These are phyloP conservation scores for Gallinago paraguaiae DNA, from an alignment of 2,113 vertebrate species.

Conservation along the genomic window DNA sequence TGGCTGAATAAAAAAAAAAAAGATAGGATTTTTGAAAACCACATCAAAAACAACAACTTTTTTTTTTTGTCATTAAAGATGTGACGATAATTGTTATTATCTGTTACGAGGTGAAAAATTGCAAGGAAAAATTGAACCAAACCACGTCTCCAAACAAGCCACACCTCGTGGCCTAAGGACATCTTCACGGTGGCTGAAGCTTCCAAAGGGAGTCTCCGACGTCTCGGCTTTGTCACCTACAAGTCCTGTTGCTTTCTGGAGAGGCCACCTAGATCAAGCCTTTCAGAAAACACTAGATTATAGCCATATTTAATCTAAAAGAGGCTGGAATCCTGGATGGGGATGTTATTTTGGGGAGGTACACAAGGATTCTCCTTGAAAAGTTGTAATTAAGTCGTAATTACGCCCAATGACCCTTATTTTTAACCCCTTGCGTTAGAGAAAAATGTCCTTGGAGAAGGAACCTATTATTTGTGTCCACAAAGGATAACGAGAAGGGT, in stretches of 20 bases:
- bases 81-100: background rate
- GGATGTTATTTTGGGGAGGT: background rate
- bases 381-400: background rate
- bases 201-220: background rate
- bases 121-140: background rate
- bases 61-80: background rate
- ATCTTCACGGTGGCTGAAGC: background rate
- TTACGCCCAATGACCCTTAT: background rate
- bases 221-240: background rate
- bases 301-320: background rate
- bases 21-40: background rate
- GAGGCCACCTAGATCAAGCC: background rate
- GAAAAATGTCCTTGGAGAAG: background rate
- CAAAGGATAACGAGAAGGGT: too few relatives aligned
- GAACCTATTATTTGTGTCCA: too few relatives aligned
- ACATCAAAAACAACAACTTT: background rate
- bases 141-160: conserved; percentile 33
- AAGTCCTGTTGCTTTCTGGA: background rate
- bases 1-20: background rate
- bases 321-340: background rate
- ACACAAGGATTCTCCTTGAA: background rate
- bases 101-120: conserved; percentile 25
- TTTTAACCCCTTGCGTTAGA: background rate
- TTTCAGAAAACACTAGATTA: background rate
- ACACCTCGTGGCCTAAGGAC: background rate